Evolutionary conservation across 2,113 vertebrate genomes (phyloP).

Genomic region (Nannospalax galili): DNA sequence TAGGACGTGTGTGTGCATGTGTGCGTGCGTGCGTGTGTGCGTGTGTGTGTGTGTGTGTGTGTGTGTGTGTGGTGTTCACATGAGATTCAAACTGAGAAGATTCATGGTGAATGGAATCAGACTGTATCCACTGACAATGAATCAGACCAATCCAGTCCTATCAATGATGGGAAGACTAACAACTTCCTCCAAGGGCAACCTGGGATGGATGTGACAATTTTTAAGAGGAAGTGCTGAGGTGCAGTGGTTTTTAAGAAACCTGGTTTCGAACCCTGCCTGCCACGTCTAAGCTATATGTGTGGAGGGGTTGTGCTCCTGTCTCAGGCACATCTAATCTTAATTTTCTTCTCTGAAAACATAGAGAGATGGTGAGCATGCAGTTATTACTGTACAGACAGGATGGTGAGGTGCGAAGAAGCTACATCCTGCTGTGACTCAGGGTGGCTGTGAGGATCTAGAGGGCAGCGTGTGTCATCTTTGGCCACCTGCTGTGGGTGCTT

Average conservation of each 20-base stretch:
- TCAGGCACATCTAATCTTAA: neutral
- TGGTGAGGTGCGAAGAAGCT: neutral
- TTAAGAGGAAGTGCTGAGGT: neutral
- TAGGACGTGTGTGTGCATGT: neutral
- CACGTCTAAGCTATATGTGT: neutral
- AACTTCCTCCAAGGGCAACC: neutral
- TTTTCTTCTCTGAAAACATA: constrained; percentile 23
- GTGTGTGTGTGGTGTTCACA: neutral
- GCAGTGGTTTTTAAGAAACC: neutral
- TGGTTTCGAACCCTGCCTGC: constrained; percentile 14
- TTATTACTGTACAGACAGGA: neutral
- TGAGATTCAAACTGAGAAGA: neutral
- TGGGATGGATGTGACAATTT: neutral
- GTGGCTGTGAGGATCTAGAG: neutral
- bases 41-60: neutral
- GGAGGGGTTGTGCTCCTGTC: neutral
- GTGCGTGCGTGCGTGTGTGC: neutral
- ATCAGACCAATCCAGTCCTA: neutral
- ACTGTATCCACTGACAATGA: neutral
- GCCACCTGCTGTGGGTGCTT: neutral
- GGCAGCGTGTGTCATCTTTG: neutral
- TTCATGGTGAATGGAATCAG: neutral
- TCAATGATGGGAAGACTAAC: neutral
- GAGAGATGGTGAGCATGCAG: neutral
- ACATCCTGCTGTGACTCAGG: neutral